Evolutionary conservation across 2,113 vertebrate species (phyloP).

Genomic region (Bujurquina vittata): DNA sequence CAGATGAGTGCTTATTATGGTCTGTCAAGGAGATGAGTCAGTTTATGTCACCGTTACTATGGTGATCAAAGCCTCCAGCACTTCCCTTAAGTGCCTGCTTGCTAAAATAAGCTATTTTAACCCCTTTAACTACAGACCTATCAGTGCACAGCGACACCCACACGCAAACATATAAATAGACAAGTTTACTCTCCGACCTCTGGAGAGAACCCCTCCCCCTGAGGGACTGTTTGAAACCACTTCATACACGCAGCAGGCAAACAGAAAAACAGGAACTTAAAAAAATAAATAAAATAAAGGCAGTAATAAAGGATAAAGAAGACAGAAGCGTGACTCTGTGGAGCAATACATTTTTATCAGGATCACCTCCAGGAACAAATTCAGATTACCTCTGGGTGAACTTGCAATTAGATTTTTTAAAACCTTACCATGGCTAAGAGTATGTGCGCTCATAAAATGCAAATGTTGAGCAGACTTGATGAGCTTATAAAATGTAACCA

Average conservation of each 20-base stretch:
- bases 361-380: not conserved
- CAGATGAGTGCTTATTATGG: slow-evolving; percentile 76
- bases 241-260: not conserved
- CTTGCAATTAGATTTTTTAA: not conserved
- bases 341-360: not conserved
- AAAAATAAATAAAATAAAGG: not conserved
- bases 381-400: not conserved
- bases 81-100: slow-evolving; percentile 60
- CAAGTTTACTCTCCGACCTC: slow-evolving; percentile 11
- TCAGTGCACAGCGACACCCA: slow-evolving; percentile 36
- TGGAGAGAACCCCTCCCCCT: not conserved
- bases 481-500: not conserved
- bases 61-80: slow-evolving; percentile 66
- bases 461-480: not conserved
- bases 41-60: slow-evolving; percentile 68
- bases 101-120: slow-evolving; percentile 68
- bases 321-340: not conserved
- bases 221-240: not conserved
- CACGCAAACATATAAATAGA: slow-evolving; percentile 27
- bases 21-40: slow-evolving; percentile 76
- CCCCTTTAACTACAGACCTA: slow-evolving; percentile 60
- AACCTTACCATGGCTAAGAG: not conserved
- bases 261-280: not conserved
- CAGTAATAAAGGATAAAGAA: not conserved
- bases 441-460: not conserved